phyloP scores from a whole-genome alignment of 1,140 invertebrate genomes.

The Cydia pomonella region DNA sequence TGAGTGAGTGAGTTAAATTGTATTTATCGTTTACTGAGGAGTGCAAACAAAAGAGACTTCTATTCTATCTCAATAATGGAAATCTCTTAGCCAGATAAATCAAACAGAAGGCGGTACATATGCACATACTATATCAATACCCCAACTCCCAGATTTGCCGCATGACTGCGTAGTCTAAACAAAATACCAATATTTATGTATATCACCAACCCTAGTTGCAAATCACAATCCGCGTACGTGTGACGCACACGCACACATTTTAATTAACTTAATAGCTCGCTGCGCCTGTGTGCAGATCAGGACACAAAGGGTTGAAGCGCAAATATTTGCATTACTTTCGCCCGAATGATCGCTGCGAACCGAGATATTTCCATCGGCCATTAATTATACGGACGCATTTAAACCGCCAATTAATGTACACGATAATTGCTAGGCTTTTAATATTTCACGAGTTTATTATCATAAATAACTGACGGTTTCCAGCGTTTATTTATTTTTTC shows the following conservation, averaged over 20 bases:
- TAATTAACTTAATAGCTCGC: slow-evolving; percentile 17
- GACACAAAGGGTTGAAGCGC: not conserved
- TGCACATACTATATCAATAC: not conserved
- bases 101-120: not conserved
- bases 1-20: too few species aligned
- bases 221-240: slow-evolving; percentile 7
- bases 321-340: slow-evolving; percentile 9
- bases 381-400: slow-evolving; percentile 5
- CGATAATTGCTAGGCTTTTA: slow-evolving; percentile 16
- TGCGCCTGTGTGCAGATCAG: slow-evolving; percentile 4
- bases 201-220: not conserved
- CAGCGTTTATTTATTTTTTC: not conserved
- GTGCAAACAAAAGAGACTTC: too few species aligned
- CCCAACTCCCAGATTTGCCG: not conserved
- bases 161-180: not conserved
- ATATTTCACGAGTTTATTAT: not conserved
- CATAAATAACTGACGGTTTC: not conserved
- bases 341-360: not conserved
- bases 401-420: slow-evolving; percentile 2
- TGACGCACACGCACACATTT: too few species aligned
- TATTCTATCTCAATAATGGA: too few species aligned
- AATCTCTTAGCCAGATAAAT: too few species aligned
- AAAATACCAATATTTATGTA: not conserved
- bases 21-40: too few species aligned
- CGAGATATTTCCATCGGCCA: not conserved